Conservation (phyloP, 2,797 vertebrate genomes). For the Micropoecilia bifurca region DNA sequence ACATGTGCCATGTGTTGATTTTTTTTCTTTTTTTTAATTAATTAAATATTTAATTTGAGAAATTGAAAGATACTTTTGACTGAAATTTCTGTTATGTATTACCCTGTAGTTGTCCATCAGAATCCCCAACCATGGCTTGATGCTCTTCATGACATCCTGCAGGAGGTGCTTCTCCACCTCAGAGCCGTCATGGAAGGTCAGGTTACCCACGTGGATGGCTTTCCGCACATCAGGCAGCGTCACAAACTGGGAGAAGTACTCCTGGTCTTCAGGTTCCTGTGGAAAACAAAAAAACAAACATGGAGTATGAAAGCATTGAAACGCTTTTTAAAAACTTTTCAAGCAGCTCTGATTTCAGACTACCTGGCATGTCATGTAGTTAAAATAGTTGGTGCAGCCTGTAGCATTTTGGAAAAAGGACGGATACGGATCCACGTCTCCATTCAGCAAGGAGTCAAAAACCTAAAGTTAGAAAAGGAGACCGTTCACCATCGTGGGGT, state of each 20-base stretch:
- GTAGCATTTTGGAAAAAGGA: conserved; percentile 87
- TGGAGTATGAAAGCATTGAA: not conserved
- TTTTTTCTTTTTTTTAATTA: not conserved
- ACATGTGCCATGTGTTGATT: not conserved
- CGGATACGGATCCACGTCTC: conserved; percentile 75
- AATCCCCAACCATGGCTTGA: conserved; percentile 88
- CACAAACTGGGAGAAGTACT: conserved; percentile 84
- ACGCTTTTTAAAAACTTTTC: not conserved
- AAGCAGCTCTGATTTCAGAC: not conserved
- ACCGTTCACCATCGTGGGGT: not conserved
- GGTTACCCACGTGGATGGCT: conserved; percentile 88
- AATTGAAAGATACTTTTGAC: not conserved
- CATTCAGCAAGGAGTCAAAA: conserved; percentile 84
- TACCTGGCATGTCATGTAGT: conserved; percentile 86
- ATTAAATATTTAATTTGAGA: not conserved
- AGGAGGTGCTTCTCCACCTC: conserved; percentile 85
- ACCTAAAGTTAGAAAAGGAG: conserved; percentile 66
- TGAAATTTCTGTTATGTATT: not conserved
- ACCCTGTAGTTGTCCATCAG: conserved; percentile 92
- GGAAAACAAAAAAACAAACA: not conserved
- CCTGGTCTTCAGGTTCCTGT: conserved; percentile 84
- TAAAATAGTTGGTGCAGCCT: conserved; percentile 87
- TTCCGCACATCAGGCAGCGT: conserved; percentile 81
- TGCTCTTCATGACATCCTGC: conserved; percentile 87
- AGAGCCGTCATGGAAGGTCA: conserved; percentile 81